Evolutionary conservation across 1,140 invertebrate species (phyloP), one percentile per base, ranked within the genome.

Genomic region (Drosophila tsacasi): DNA sequence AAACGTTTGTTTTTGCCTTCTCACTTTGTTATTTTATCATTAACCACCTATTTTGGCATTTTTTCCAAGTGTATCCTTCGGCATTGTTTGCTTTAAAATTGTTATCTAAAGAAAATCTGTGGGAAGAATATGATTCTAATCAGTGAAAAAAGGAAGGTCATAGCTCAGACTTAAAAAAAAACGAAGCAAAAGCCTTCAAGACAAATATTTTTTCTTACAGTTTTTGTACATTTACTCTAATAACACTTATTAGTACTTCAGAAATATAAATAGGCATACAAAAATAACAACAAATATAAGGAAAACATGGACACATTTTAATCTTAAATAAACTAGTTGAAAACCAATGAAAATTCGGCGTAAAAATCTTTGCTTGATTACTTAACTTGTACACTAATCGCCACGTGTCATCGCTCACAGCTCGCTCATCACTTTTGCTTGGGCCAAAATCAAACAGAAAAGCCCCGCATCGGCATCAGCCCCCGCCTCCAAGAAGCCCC

Each of bases 391-490:
- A 17, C 37, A 61, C 69, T 60, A 74, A 73, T 73, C 52, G 71
- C 54, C 67, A 73, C 71, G 55, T 74, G 71, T 74, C 63, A 77
- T 76, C 74, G 54, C 73, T 68, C 49, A 46, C 63, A 76, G 62
- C 73, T 60, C 62, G 47, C 55, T 77, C 75, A 77, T 77, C 75
- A 78, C 42, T 69, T 77, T 61, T 62, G n/a, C 25, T 42, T 30
- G 19, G 42, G 17, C n/a, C 40, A 40, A 39, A 54, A 46, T 57
- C 35, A 40, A 57, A 57, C 54, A 57, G 35, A 21, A 25, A 23
- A 21, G 35, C 54, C 54, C n/a, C 50, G 19, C 27, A 19, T 23
- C 23, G 12, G 39, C 25, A 9, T 10, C 13, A 35, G 42, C 52
- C 68, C 27, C 32, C 42, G 25, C 42, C 67, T 32, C 40, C 23